phyloP scores from a whole-genome alignment of 2,888 invertebrate genomes.

The Drosophila mimetica region DNA sequence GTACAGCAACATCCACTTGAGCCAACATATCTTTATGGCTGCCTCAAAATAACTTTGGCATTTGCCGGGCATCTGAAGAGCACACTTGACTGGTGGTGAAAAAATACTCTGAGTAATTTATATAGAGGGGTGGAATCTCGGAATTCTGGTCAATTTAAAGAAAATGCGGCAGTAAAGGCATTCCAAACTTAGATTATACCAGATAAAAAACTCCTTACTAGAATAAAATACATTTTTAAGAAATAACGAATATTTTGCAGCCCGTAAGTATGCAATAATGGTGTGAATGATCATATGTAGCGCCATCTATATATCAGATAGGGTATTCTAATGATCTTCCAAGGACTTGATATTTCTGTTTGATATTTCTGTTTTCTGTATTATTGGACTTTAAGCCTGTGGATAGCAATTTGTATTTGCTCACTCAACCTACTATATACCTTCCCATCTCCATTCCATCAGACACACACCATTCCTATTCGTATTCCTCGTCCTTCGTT shows the following conservation, averaged over 20 bases:
- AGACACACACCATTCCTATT: constrained; percentile 9
- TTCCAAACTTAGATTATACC: background rate
- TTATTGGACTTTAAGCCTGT: constrained; percentile 8
- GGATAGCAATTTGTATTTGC: constrained; percentile 5
- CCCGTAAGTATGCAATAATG: constrained; percentile 34
- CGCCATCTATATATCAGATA: constrained; percentile 9
- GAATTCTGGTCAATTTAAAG: too few relatives aligned
- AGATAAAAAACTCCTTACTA: too few relatives aligned
- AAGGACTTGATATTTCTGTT: background rate
- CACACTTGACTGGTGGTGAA: constrained; percentile 52
- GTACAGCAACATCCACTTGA: constrained; percentile 52
- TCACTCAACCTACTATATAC: background rate
- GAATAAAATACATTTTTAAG: too few relatives aligned
- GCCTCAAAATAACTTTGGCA: constrained; percentile 39
- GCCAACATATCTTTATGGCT: constrained; percentile 47
- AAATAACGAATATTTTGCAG: background rate
- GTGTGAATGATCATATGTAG: accelerated
- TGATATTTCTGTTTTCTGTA: background rate
- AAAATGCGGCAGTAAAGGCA: background rate
- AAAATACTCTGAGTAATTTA: constrained; percentile 28
- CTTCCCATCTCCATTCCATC: background rate
- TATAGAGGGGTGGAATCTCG: background rate
- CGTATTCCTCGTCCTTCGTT: constrained; percentile 53
- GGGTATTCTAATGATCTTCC: too few relatives aligned
- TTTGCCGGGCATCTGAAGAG: constrained; percentile 48